These are phyloP conservation scores for Drosophila recens DNA, from an alignment of 2,888 invertebrate species.

Conservation along the genomic window DNA sequence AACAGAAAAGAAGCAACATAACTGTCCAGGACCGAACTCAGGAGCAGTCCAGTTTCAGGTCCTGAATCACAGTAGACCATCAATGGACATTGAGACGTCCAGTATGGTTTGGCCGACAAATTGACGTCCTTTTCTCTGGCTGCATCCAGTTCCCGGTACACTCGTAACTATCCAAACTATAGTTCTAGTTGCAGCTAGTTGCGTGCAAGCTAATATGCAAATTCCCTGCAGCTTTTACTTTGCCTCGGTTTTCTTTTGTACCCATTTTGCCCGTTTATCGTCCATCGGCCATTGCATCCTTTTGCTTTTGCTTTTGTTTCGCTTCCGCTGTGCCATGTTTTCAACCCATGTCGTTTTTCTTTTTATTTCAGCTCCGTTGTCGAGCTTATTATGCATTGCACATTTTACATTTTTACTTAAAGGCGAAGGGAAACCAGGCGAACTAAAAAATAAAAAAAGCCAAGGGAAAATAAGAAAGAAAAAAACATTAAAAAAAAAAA, in stretches of 20 bases:
- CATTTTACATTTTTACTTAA: conserved; percentile 76
- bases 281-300: conserved; percentile 46
- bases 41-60: neutral
- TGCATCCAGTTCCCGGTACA: neutral
- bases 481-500: conserved; percentile 18
- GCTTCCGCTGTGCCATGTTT: conserved; percentile 73
- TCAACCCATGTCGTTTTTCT: conserved; percentile 47
- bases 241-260: conserved; percentile 48
- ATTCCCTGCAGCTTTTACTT: conserved; percentile 75
- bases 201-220: conserved; percentile 76
- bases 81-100: conserved; percentile 58
- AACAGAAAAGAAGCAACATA: conserved; percentile 34
- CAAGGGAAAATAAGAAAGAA: neutral
- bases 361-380: conserved; percentile 44
- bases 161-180: conserved; percentile 6
- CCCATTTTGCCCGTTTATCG: conserved; percentile 26
- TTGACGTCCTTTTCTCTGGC: conserved; percentile 20
- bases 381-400: conserved; percentile 80
- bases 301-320: conserved; percentile 52
- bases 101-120: conserved; percentile 59
- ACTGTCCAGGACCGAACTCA: conserved; percentile 11
- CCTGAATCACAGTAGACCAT: conserved; percentile 40
- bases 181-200: conserved; percentile 35
- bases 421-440: conserved; percentile 11
- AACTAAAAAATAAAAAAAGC: conserved; percentile 2